Conservation (phyloP, 2,797 vertebrate genomes). For the Pseudomugil gertrudae region DNA sequence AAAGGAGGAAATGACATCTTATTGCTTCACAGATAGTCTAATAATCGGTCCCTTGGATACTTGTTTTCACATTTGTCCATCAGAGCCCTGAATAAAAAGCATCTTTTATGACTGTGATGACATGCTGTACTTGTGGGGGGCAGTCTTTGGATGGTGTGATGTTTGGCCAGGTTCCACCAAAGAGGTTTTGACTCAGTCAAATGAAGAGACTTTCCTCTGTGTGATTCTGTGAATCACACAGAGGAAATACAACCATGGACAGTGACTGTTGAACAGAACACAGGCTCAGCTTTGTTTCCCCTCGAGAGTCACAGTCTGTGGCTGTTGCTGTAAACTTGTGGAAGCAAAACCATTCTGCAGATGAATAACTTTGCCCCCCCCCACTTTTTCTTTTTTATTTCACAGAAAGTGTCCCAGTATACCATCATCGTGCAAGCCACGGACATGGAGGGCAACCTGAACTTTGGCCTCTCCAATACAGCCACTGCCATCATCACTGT, state of each 20-base stretch:
- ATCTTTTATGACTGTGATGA: slow-evolving; percentile 51
- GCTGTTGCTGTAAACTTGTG: slow-evolving; percentile 23
- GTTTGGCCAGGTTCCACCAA: slow-evolving; percentile 51
- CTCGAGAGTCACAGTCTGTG: slow-evolving; percentile 36
- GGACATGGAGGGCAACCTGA: slow-evolving; percentile 96
- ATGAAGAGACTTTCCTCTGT: slow-evolving; percentile 55
- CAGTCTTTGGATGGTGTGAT: slow-evolving; percentile 50
- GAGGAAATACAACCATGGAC: slow-evolving; percentile 42
- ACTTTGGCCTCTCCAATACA: slow-evolving; percentile 95
- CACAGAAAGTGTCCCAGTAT: slow-evolving; percentile 95
- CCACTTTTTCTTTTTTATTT: slow-evolving; percentile 23
- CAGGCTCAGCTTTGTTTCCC: slow-evolving; percentile 32
- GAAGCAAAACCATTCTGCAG: slow-evolving; percentile 33
- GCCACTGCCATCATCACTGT: slow-evolving; percentile 93
- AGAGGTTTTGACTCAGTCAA: slow-evolving; percentile 50
- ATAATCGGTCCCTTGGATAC: slow-evolving; percentile 70
- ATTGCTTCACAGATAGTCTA: slow-evolving; percentile 58
- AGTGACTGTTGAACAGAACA: slow-evolving; percentile 39
- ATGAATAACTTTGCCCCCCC: slow-evolving; percentile 43
- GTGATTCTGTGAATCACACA: slow-evolving; percentile 55
- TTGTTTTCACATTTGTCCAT: slow-evolving; percentile 70
- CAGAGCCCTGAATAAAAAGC: slow-evolving; percentile 45
- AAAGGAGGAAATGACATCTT: slow-evolving; percentile 55
- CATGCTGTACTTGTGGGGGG: slow-evolving; percentile 36
- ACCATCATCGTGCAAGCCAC: slow-evolving; percentile 94